These are phyloP conservation scores for Anisognathus igniventris DNA, from an alignment of 2,797 vertebrate genomes.

Conservation along the genomic window DNA sequence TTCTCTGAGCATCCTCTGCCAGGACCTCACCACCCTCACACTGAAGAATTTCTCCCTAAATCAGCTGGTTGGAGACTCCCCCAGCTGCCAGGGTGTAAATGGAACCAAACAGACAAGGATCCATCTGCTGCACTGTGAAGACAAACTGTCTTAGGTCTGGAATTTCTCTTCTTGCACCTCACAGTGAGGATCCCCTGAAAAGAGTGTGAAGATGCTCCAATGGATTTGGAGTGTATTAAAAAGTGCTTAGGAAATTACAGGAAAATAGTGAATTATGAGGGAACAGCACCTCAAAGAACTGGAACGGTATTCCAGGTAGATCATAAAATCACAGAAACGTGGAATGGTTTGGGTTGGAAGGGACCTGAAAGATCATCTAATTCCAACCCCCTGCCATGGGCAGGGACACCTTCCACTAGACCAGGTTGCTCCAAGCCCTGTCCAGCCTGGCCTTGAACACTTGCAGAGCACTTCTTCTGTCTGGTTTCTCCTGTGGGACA, in stretches of 20 bases:
- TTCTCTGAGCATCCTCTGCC: background rate
- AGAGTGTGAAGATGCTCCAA: background rate
- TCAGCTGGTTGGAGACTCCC: background rate
- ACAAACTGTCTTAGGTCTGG: background rate
- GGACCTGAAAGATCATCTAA: background rate
- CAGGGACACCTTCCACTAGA: background rate
- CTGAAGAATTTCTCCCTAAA: background rate
- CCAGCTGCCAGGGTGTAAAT: background rate
- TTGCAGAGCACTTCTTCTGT: background rate
- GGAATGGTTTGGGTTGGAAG: background rate
- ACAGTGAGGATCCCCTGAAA: background rate
- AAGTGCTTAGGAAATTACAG: background rate
- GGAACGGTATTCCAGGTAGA: background rate
- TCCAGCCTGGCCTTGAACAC: background rate
- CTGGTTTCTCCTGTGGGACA: background rate
- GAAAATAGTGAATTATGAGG: background rate
- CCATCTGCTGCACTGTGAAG: background rate
- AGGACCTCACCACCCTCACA: background rate
- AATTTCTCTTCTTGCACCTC: background rate
- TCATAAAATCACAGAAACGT: background rate
- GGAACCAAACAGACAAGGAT: background rate
- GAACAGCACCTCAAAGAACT: background rate
- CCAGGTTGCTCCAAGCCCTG: background rate
- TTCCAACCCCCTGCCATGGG: fast-evolving
- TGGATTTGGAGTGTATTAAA: background rate